A percentile compares a stretch with the other conserved stretches of the same genome.
Conservation (phyloP, 2,113 vertebrate genomes). For the Amphiprion ocellaris region DNA sequence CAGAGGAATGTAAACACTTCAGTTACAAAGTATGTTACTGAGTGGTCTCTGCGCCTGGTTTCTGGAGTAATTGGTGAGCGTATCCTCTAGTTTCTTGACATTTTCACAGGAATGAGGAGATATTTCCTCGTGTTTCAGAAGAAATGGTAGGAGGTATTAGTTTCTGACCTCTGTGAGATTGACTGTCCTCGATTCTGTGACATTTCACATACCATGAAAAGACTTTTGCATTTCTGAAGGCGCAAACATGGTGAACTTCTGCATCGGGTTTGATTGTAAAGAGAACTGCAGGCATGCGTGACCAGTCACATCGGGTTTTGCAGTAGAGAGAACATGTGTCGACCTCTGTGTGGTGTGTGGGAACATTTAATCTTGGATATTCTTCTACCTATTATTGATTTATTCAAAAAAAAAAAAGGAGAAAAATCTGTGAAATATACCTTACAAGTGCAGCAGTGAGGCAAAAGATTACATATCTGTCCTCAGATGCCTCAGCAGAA, state of each 20-base stretch:
- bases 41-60: neutral
- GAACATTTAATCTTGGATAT: too few species aligned
- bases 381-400: neutral
- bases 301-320: neutral
- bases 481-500: constrained; percentile 9
- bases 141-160: constrained; percentile 20
- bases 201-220: constrained; percentile 37
- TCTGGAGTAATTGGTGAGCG: neutral
- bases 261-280: neutral
- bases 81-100: constrained; percentile 39
- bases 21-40: neutral
- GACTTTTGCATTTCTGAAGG: neutral
- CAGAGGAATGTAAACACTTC: neutral
- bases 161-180: constrained; percentile 38
- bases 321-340: neutral
- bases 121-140: constrained; percentile 25
- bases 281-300: neutral
- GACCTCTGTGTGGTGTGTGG: too few species aligned
- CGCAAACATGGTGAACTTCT: constrained; percentile 30
- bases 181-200: constrained; percentile 32
- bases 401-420: neutral
- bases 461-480: neutral
- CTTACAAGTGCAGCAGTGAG: neutral
- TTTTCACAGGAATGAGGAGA: constrained; percentile 47
- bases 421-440: neutral